Conservation (phyloP, 2,797 vertebrate species). For the Hemitrygon akajei region DNA sequence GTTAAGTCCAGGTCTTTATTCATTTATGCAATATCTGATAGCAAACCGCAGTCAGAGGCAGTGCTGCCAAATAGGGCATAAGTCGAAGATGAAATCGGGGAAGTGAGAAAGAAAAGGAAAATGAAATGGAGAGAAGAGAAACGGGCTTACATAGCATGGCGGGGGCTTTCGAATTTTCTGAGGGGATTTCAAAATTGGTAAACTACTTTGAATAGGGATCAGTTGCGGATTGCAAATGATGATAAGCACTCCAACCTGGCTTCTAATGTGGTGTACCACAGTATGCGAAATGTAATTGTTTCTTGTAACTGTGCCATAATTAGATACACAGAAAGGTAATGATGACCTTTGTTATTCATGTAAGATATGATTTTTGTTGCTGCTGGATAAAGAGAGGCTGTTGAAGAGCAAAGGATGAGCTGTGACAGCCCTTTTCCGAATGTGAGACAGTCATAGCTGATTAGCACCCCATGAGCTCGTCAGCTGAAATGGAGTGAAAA, state of each 20-base stretch:
- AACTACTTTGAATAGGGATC: neutral
- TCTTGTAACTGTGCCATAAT: neutral
- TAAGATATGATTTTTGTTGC: neutral
- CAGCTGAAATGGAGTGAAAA: neutral
- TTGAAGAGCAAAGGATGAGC: neutral
- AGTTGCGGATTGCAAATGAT: neutral
- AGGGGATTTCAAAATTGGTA: neutral
- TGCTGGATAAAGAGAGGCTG: slow-evolving; percentile 1
- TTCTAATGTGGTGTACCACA: neutral
- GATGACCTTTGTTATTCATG: neutral
- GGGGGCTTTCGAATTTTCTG: neutral
- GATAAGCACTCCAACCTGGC: neutral
- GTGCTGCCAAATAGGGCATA: neutral
- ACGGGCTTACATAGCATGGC: neutral
- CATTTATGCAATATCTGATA: neutral
- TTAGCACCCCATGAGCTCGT: slow-evolving; percentile 3
- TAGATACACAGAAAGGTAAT: neutral
- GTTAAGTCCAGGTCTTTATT: neutral
- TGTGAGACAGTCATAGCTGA: neutral
- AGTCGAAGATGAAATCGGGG: neutral
- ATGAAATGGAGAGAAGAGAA: neutral
- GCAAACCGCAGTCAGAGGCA: neutral
- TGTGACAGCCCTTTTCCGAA: neutral
- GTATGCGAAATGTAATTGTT: neutral
- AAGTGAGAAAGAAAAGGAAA: neutral